These are phyloP conservation scores for Carabus problematicus DNA, from an alignment of 2,888 invertebrate genomes.

Conservation along the genomic window DNA sequence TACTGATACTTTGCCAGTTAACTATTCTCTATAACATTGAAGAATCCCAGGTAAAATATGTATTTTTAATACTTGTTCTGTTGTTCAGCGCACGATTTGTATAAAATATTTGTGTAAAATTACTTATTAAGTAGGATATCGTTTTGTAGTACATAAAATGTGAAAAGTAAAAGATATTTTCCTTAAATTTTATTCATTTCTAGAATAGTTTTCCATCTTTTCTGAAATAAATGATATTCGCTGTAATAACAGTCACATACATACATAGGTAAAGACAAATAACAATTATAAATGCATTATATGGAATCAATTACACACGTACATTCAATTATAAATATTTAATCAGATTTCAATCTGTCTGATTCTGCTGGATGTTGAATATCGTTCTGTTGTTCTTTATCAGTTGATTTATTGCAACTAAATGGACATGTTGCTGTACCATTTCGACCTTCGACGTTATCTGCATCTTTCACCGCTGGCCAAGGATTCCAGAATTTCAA, in stretches of 20 bases:
- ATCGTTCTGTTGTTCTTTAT: slow-evolving; percentile 45
- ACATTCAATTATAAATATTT: not conserved
- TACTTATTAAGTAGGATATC: not conserved
- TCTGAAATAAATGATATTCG: no score
- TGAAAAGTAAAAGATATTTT: slow-evolving; percentile 21
- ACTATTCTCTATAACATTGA: not conserved
- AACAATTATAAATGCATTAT: slow-evolving; percentile 4
- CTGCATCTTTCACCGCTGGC: slow-evolving; percentile 60
- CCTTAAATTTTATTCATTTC: slow-evolving; percentile 12
- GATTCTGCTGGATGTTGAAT: slow-evolving; percentile 17
- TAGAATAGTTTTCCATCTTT: slow-evolving; percentile 14
- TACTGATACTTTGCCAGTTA: no score
- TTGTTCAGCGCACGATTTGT: no score
- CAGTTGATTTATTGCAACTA: slow-evolving; percentile 45
- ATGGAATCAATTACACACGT: not conserved
- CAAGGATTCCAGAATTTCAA: slow-evolving; percentile 84
- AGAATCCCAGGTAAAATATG: no score
- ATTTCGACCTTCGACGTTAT: slow-evolving; percentile 44
- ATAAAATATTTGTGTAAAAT: slow-evolving; percentile 4
- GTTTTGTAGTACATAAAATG: not conserved
- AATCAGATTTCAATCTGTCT: slow-evolving; percentile 32
- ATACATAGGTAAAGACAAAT: not conserved
- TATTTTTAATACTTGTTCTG: no score
- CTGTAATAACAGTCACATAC: no score
- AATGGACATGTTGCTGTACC: slow-evolving; percentile 43